Evolutionary conservation across 2,888 invertebrate genomes (phyloP).

Genomic region (Brachypalpus laphriformis): DNA sequence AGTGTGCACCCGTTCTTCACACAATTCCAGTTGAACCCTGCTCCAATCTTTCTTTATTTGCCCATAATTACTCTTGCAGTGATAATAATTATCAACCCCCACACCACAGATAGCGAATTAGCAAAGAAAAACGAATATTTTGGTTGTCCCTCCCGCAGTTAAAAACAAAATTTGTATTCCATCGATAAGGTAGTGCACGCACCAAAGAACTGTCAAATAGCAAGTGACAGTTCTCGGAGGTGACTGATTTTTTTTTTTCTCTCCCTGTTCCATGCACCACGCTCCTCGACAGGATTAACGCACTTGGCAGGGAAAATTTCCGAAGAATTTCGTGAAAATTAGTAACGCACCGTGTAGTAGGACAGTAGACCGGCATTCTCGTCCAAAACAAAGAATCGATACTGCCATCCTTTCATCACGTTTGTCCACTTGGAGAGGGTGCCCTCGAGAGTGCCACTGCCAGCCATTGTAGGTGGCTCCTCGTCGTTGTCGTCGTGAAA

Average conservation of each 20-base stretch:
- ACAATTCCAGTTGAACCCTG: background rate
- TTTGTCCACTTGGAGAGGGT: conserved; percentile 83
- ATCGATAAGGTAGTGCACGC: conserved; percentile 13
- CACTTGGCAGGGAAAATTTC: background rate
- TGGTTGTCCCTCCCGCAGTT: conserved; percentile 9
- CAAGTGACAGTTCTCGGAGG: conserved; percentile 19
- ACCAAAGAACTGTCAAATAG: conserved; percentile 12
- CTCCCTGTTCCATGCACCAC: background rate
- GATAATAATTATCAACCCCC: conserved; percentile 4
- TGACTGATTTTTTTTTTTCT: background rate
- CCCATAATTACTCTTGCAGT: conserved; percentile 2
- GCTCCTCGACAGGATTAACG: background rate
- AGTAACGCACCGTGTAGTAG: conserved; percentile 96
- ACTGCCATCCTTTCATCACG: conserved; percentile 94
- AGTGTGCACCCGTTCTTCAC: background rate
- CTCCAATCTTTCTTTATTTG: background rate
- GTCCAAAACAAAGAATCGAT: conserved; percentile 99
- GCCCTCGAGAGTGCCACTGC: conserved; percentile 80
- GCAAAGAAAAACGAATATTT: conserved; percentile 1
- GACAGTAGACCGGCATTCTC: conserved; percentile 97
- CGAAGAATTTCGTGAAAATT: conserved; percentile 14
- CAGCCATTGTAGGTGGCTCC: conserved; percentile 57
- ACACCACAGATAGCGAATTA: background rate
- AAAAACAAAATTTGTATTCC: background rate
- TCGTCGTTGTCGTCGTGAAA: conserved; percentile 4